These are phyloP conservation scores for Oppia nitens DNA, from an alignment of 1,140 invertebrate species.

Conservation along the genomic window DNA sequence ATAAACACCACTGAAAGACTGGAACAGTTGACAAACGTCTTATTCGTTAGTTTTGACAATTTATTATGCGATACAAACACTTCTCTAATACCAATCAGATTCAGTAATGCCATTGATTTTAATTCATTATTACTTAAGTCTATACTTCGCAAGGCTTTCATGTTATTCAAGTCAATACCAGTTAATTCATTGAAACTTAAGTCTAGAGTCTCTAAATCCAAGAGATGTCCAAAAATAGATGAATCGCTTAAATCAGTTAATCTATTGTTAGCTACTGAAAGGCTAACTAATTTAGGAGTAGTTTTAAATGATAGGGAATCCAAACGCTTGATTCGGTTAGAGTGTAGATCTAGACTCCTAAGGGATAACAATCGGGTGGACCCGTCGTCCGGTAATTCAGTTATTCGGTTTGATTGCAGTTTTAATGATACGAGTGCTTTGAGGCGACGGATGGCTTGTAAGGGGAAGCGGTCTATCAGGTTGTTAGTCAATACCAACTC, in stretches of 20 bases:
- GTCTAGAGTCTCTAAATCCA: constrained; percentile 60
- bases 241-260: constrained; percentile 52
- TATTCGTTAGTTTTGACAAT: constrained; percentile 58
- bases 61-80: constrained; percentile 79
- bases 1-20: constrained; percentile 63
- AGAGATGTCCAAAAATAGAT: constrained; percentile 50
- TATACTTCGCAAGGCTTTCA: constrained; percentile 54
- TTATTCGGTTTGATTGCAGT: constrained; percentile 65
- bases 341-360: constrained; percentile 60
- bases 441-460: constrained; percentile 52
- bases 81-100: constrained; percentile 53
- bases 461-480: constrained; percentile 58
- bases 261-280: constrained; percentile 65
- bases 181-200: constrained; percentile 66
- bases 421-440: constrained; percentile 50
- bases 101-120: constrained; percentile 59
- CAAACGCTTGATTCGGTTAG: constrained; percentile 59
- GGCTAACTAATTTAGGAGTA: constrained; percentile 53
- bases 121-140: constrained; percentile 75
- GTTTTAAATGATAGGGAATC: constrained; percentile 54
- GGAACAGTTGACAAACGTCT: constrained; percentile 57
- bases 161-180: constrained; percentile 44
- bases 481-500: constrained; percentile 73
- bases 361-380: constrained; percentile 50
- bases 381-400: constrained; percentile 46